Evolutionary conservation across 2,113 vertebrate genomes (phyloP), one percentile per base, ranked within the genome.

Genomic region (Campylomormyrus numenius): DNA sequence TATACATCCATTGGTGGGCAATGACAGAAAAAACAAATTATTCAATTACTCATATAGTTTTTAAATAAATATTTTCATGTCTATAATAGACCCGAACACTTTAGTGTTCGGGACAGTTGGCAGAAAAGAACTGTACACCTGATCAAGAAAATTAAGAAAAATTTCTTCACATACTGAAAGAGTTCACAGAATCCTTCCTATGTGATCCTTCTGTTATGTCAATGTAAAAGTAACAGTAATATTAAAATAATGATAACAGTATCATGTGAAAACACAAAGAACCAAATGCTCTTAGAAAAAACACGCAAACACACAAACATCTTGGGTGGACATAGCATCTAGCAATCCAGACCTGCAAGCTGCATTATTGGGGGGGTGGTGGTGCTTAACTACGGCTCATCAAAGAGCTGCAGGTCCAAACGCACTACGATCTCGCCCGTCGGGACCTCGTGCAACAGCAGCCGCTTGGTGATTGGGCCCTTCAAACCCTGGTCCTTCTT

Each of bases 401-500:
- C 98, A 0, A 99, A 99, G 87, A 99, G 88, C 93, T 99, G 98
- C 90, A 99, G 96, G 95, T 99, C 98, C 91, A 99, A 94, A 74
- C 98, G 96, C 92, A 99, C 98, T 21, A 99, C 98, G 6, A 99
- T 99, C 95, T 99, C 98, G 39, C 98, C 98, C 0, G 98, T 99
- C 27, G 98, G 98, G 80, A 99, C 98, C 92, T 99, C 98, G 0
- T 99, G 98, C 85, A 99, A 96, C 21, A 99, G 97, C 90, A 99
- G 96, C 94, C 98, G 97, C 93, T 99, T 99, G 0, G 98, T 99
- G 56, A 99, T 98, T 6, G 98, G 98, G 77, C 98, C 98, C 93
- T 99, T 99, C 45, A 98, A 98, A 31, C 98, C 98, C 95, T 99
- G 98, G 94, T 99, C 98, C 95, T 98, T 98, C 95, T 99, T 99